Base-by-base conservation (phyloP, 2,888 invertebrate species). In the Ennomos erosarius region DNA sequence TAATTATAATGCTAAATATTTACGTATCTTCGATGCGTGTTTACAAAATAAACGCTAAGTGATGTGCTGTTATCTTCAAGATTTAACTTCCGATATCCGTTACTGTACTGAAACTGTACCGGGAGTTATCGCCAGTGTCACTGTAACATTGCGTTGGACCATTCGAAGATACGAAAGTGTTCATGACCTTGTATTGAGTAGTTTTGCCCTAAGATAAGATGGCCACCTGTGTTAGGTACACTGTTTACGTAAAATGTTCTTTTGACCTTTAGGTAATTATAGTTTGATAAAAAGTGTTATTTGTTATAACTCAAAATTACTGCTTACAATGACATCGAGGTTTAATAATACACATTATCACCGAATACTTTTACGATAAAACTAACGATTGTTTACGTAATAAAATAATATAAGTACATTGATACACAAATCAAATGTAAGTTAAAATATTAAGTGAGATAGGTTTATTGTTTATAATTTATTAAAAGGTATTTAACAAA, bases 21-120 rank as follows among this genome's bases (percentile, higher is more conserved):
- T 87, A 87, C 75, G 76, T 82, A 83, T 76, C 75, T 70, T 75
- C 70, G 78, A 71, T 70, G 64, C 63, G 67, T 87, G 85, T 88
- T 88, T 88, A 86, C 84, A 87, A 82, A 88, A 88, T 85, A 87
- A 78, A 79, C 69, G 70, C 74, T 82, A 81, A n/a, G 81, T 82
- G 76, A 83, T 81, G 73, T 68, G 70, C 77, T 76, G 79, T 81
- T 81, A 81, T 74, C 71, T 70, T 64, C 55, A 75, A 69, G 68
- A 71, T 75, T 78, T 76, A 71, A 78, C 75, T 82, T 82, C 75
- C 78, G 74, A 74, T 78, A 81, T 81, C 78, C 79, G 73, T 64
- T 62, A 64, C 53, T 60, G 59, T 69, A n/a, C n/a, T 72, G 70
- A 62, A 67, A 56, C 49, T 69, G 69, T 42, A 35, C 35, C 45